Evolutionary conservation across 2,797 vertebrate genomes (phyloP).

Genomic region (Catamblyrhynchus diadema): DNA sequence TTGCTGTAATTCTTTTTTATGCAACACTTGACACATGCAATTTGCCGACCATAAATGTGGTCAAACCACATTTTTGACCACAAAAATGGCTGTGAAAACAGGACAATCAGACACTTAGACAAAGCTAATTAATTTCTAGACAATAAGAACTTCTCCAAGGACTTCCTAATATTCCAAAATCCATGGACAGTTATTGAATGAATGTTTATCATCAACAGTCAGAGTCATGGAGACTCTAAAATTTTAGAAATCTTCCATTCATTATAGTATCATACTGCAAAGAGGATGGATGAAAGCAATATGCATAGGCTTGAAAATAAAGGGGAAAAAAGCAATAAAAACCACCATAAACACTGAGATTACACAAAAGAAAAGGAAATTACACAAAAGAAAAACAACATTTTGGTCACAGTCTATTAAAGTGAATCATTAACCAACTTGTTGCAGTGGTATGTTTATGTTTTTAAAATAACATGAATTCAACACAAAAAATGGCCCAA

Average conservation of each 20-base stretch:
- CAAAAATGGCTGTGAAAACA: background rate
- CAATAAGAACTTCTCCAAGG: background rate
- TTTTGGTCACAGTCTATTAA: background rate
- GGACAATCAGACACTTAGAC: background rate
- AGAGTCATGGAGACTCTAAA: background rate
- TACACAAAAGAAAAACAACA: background rate
- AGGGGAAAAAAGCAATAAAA: background rate
- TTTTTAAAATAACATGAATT: background rate
- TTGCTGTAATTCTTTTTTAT: background rate
- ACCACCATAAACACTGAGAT: background rate
- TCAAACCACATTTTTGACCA: too few relatives aligned
- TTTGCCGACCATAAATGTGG: background rate
- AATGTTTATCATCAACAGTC: background rate
- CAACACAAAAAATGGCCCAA: background rate
- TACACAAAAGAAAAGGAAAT: background rate
- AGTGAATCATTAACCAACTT: background rate
- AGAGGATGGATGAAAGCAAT: background rate
- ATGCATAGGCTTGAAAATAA: background rate
- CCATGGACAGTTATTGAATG: background rate
- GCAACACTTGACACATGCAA: background rate
- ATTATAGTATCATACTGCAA: background rate
- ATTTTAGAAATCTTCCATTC: background rate
- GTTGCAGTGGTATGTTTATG: background rate
- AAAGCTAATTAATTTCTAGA: background rate
- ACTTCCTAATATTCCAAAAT: background rate